Evolutionary conservation across 2,113 vertebrate species (phyloP).

Genomic region (Callocephalon fimbriatum): DNA sequence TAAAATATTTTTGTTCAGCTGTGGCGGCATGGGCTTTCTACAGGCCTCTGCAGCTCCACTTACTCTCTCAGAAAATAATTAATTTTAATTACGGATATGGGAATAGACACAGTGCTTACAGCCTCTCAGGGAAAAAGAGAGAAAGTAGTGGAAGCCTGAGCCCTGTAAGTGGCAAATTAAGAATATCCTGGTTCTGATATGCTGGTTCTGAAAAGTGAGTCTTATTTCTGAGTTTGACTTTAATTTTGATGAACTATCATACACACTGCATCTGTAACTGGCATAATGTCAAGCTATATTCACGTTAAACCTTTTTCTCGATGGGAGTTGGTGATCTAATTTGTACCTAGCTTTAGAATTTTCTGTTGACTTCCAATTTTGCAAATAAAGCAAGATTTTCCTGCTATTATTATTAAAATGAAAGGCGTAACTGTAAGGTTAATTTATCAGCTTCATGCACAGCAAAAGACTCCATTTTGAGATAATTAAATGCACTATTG

Average conservation of each 20-base stretch:
- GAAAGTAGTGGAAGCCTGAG: background rate
- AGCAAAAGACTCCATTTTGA: background rate
- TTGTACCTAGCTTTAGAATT: background rate
- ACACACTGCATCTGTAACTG: background rate
- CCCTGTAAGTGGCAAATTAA: background rate
- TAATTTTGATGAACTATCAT: background rate
- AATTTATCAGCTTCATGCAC: background rate
- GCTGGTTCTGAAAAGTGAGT: background rate
- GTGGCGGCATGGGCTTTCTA: background rate
- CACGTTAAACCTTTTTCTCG: background rate
- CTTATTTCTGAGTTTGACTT: background rate
- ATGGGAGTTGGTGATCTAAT: background rate
- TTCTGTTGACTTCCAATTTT: background rate
- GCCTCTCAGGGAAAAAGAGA: background rate
- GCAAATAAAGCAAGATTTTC: background rate
- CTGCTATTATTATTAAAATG: background rate
- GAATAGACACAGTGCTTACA: background rate
- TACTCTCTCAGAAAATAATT: background rate
- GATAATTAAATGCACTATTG: background rate
- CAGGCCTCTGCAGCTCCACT: background rate
- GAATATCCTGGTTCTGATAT: background rate
- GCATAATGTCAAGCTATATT: background rate
- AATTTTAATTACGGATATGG: background rate
- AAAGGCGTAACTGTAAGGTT: background rate
- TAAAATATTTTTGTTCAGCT: conserved; percentile 14